phyloP scores from a whole-genome alignment of 1,140 invertebrate species.

The Bilobella aurantiaca region DNA sequence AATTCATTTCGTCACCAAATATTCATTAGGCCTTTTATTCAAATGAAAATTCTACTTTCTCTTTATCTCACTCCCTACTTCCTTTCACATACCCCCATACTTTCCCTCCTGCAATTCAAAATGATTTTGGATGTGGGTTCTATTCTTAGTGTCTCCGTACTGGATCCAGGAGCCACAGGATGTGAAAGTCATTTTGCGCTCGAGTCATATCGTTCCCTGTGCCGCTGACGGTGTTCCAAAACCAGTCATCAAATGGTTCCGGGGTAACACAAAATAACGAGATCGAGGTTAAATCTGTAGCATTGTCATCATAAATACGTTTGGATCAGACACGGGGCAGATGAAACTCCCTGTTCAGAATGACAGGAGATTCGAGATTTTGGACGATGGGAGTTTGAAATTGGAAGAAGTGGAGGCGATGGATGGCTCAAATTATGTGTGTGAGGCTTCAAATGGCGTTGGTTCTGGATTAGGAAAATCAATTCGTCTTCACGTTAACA shows the following conservation, averaged over 20 bases:
- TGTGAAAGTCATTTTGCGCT: constrained; percentile 42
- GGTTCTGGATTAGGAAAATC: constrained; percentile 39
- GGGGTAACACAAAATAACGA: no score
- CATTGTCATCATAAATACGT: no score
- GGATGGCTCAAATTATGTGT: constrained; percentile 40
- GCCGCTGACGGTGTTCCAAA: constrained; percentile 23
- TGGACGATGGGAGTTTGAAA: constrained; percentile 19
- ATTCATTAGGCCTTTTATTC: no score
- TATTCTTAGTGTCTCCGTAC: constrained; percentile 44
- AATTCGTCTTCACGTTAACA: constrained; percentile 22
- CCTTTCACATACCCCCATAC: no score
- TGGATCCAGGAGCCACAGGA: constrained; percentile 47
- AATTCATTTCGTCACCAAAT: no score
- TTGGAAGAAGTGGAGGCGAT: constrained; percentile 15
- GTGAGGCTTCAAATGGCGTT: constrained; percentile 47
- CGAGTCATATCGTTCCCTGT: constrained; percentile 19
- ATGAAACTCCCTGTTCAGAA: constrained; percentile 16
- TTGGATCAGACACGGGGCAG: constrained; percentile 3
- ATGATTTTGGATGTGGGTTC: background rate
- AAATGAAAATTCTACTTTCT: no score
- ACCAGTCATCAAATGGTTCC: constrained; percentile 28
- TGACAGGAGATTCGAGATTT: constrained; percentile 20
- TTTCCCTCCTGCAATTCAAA: background rate
- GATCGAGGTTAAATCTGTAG: no score
- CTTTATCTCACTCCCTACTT: no score